A percentile compares a stretch with the other conserved stretches of the same genome.
These are phyloP conservation scores for Lampris megalopsis DNA, from an alignment of 2,113 vertebrate species.

Conservation along the genomic window DNA sequence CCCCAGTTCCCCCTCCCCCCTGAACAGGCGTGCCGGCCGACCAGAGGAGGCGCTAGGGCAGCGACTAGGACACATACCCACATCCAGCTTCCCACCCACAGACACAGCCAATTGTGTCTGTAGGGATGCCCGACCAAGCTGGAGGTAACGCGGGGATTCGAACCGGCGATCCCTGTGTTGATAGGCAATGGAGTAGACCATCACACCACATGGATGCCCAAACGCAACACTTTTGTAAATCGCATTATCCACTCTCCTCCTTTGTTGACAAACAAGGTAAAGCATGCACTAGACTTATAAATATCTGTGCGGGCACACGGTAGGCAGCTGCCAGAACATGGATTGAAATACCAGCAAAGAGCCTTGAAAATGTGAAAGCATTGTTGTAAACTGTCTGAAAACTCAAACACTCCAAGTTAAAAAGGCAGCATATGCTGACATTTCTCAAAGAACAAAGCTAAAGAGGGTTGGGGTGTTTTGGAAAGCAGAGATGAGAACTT, in stretches of 20 bases:
- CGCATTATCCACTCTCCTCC: background rate
- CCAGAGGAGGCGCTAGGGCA: too few species aligned
- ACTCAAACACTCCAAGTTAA: conserved; percentile 38
- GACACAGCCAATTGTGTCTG: too few species aligned
- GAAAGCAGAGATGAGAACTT: conserved; percentile 4
- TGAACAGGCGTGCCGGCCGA: too few species aligned
- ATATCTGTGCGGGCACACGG: conserved; percentile 19
- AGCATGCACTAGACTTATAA: conserved; percentile 22
- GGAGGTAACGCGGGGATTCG: too few species aligned
- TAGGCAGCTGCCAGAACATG: conserved; percentile 25
- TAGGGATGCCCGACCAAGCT: too few species aligned
- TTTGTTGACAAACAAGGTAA: conserved; percentile 23
- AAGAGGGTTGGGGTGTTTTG: background rate
- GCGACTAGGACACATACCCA: too few species aligned
- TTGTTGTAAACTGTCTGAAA: conserved; percentile 33
- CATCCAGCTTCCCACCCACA: too few species aligned
- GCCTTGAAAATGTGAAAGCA: conserved; percentile 41
- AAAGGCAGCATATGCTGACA: conserved; percentile 6
- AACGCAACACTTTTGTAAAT: background rate
- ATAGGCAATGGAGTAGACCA: too few species aligned
- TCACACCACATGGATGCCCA: too few species aligned
- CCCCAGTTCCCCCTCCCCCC: too few species aligned
- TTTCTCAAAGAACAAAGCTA: conserved; percentile 39
- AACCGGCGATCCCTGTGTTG: too few species aligned
- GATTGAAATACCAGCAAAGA: conserved; percentile 30